Base-by-base conservation (phyloP, 2,113 vertebrate genomes). In the Nothocercus nigrocapillus region DNA sequence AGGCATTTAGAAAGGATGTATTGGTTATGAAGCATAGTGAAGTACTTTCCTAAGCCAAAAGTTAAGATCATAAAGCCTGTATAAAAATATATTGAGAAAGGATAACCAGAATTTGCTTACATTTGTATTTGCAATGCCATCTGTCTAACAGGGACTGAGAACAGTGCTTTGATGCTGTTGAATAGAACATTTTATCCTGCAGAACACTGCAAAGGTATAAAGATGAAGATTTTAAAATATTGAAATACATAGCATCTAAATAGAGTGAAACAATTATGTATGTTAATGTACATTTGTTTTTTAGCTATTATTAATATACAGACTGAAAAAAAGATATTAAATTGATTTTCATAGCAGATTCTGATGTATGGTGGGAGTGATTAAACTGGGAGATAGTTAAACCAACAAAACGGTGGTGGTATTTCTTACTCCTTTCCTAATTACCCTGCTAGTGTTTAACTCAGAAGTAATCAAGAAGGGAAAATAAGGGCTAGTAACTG, bases 11-110 rank as follows among this genome's bases (percentile, higher is more conserved):
- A 90, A 64, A 36, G 15, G 3, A 7, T 69, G 1, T 56, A 36
- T 87, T 68, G 72, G 5, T 16, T 73, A 73, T 38, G 45, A 73
- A 61, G 13, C 2, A 72, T 74, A 80, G 9, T 8, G 22, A 78
- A 59, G 2, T 80, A 54, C 92, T 95, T 91, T 91, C 40, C 59
- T 88, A 82, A 88, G 45, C 24, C 59, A 77, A 63, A 89, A 79
- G 44, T 19, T 66, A 45, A 87, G 61, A 69, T 73, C n/a, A 3
- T 67, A 8, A 49, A 45, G 30, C 32, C 19, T 58, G 2, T 34
- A 72, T 63, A 66, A 66, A 78, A 47, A 34, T 19, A 62, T 53
- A 5, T 54, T 44, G 49, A 93, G 36, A 89, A 82, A 84, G 36
- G 66, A 47, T 27, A 13, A 66, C 16, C 51, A 78, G 21, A 44